These are phyloP conservation scores for Microtus oregoni DNA, from an alignment of 2,113 vertebrate genomes.

Conservation along the genomic window DNA sequence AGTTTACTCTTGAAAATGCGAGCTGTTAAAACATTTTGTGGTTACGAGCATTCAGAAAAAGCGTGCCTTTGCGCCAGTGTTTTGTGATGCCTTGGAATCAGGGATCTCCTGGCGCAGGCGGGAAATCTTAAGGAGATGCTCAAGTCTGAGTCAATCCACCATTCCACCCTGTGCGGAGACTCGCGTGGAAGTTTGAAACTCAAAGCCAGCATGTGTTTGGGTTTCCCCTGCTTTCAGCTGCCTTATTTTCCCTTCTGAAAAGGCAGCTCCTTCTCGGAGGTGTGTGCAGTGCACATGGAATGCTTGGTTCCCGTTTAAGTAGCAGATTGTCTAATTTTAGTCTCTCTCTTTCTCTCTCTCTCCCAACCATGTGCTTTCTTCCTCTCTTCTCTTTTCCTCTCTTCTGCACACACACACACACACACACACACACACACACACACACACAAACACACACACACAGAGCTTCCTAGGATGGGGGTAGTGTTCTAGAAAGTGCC, in stretches of 20 bases:
- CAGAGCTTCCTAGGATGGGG: background rate
- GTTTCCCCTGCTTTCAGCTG: background rate
- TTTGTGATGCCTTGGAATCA: constrained; percentile 38
- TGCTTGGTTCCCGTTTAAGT: background rate
- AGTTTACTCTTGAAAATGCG: constrained; percentile 76
- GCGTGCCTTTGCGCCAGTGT: constrained; percentile 54
- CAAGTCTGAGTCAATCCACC: background rate
- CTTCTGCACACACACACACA: background rate
- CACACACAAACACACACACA: background rate
- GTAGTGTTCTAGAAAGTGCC: constrained; percentile 61
- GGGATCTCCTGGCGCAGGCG: background rate
- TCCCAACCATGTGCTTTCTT: background rate
- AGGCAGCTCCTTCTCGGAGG: background rate
- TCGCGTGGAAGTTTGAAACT: background rate
- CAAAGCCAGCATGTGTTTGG: background rate
- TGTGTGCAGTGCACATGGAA: background rate
- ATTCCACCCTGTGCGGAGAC: background rate
- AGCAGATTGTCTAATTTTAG: background rate
- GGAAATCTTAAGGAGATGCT: background rate
- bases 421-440: background rate
- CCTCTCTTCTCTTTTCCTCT: too few species aligned
- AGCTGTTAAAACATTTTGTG: constrained; percentile 80
- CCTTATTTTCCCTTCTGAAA: constrained; percentile 21
- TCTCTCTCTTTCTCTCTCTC: background rate
- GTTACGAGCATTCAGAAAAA: constrained; percentile 69